Base-by-base conservation (phyloP, 2,113 vertebrate species). In the Pterocles burchelli region DNA sequence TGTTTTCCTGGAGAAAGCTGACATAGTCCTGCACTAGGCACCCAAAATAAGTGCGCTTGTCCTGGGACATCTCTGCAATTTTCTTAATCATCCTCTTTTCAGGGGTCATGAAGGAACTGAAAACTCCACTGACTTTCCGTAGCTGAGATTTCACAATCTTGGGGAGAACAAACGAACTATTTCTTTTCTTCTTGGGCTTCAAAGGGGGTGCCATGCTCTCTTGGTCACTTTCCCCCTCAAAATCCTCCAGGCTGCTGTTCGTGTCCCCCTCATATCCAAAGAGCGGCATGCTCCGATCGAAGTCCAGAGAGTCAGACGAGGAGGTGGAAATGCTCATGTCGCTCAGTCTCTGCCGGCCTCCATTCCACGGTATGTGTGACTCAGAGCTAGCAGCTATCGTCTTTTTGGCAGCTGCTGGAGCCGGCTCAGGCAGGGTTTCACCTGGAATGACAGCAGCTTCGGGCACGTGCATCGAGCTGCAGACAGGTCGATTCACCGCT, bases 261-360 rank as follows among this genome's bases (percentile, higher is more conserved):
- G 98, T 98, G 97, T 99, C 98, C 18, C 97, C 99, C 82, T 97
- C 97, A 11, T 93, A 99, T 92, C 92, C 95, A 6, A 97, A 97
- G 17, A 98, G 96, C 3, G 99, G 98, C 98, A 99, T 98, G 94
- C 97, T 98, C 10, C 97, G 98, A 12, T 98, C 98, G 4, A 98
- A 98, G 72, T 99, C 99, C 96, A 99, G 97, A 13, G 99, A 99
- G 96, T 99, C 99, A 0, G 99, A 99, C 2, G 99, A 99, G 29
- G 99, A 99, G 80, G 99, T 99, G 34, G 99, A 99, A 97, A 99
- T 98, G 98, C 99, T 99, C 98, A 99, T 98, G 97, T 99, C 98
- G 77, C 99, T 99, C 90, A 99, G 98, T 25, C 98, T 97, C 98
- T 99, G 99, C 66, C 97, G 77, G 49, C 98, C 97, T 92, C 96